Conservation (phyloP, 2,113 vertebrate species). For the Sclerurus mexicanus region DNA sequence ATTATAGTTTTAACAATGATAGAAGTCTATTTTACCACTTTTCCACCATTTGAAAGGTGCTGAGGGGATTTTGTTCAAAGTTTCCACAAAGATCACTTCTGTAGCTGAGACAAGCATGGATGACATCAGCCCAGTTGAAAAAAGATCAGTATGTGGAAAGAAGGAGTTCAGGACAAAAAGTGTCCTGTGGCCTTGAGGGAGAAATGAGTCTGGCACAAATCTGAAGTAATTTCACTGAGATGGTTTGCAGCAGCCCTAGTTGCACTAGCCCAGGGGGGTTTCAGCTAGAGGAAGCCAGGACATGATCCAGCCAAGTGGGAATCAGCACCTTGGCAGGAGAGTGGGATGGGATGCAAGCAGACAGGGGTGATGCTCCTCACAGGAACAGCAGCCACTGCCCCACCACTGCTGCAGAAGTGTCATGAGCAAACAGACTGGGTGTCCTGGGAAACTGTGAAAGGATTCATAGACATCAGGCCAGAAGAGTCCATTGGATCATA, state of each 20-base stretch:
- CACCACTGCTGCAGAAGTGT: neutral
- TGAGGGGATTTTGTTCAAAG: slow-evolving; percentile 25
- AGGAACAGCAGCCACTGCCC: neutral
- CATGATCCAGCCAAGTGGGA: neutral
- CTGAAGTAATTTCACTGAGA: neutral
- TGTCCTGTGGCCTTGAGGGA: neutral
- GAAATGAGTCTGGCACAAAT: neutral
- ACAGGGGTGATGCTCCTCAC: rapidly evolving
- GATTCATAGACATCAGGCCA: neutral
- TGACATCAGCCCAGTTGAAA: slow-evolving; percentile 19
- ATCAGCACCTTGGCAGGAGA: neutral
- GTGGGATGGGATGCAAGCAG: rapidly evolving
- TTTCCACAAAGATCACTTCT: slow-evolving; percentile 29
- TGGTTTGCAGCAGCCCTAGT: neutral
- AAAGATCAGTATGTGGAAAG: neutral
- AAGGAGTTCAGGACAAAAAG: neutral
- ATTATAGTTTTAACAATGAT: neutral
- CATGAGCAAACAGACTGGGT: neutral
- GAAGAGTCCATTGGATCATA: slow-evolving; percentile 20
- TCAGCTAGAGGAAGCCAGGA: neutral
- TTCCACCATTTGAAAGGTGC: neutral
- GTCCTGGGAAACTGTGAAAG: neutral
- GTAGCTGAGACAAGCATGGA: neutral
- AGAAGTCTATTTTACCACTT: neutral
- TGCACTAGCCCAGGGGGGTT: neutral